Evolutionary conservation across 2,888 invertebrate genomes (phyloP), one percentile per base, ranked within the genome.

Genomic region (Lordiphosa fenestrarum): DNA sequence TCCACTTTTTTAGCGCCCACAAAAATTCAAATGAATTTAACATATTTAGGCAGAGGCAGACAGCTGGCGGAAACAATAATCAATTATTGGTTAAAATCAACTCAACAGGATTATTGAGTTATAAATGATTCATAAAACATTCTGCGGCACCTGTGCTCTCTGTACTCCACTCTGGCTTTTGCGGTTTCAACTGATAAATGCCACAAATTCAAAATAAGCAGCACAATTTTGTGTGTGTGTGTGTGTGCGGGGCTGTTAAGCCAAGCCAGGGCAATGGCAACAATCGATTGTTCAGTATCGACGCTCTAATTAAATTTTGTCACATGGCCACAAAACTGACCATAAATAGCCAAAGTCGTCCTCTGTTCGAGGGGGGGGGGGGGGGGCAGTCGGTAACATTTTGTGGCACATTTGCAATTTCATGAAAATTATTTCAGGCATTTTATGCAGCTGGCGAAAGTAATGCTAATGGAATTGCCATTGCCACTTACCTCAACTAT

Each of bases 51-150:
- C 10, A 40, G 49, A 30, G 44, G 48, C 15, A 13, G 36, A 42
- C 50, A 50, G 40, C 7, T 15, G 37, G 38, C 72, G 73, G 77
- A 76, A 76, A 71, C 63, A 80, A 80, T 77, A 78, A 80, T 78
- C 77, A 78, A 78, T 78, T 78, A 78, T 78, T 80, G 77, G 77
- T 78, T 74, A 69, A 78, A 78, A 78, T 78, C 77, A 78, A 78
- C 77, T 78, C 77, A 80, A 77, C 77, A 56, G 77, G 80, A 78
- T 78, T 78, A 78, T 78, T 77, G 77, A 73, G 80, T 73, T 78
- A 78, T 78, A 78, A 77, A 78, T 80, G 77, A 77, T 80, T 77
- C 71, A 78, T 78, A 80, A 80, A 80, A 78, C 77, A 66, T 73
- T 59, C 66, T 80, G 80, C 48, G 80, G 69, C 74, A 80, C 77